These are phyloP conservation scores for Oeneis ivallda DNA, from an alignment of 2,888 invertebrate species.

Conservation along the genomic window DNA sequence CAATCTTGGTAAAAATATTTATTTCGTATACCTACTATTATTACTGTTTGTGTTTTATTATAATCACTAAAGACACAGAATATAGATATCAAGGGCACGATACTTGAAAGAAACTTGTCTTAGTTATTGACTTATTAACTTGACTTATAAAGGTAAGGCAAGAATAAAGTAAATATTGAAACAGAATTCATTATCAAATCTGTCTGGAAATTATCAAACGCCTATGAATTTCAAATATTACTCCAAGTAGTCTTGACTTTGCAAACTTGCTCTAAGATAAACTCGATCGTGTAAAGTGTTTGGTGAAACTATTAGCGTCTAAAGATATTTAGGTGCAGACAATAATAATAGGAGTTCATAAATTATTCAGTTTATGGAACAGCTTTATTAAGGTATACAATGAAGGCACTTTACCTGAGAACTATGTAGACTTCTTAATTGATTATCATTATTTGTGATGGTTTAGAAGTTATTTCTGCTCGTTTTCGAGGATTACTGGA, in stretches of 20 bases:
- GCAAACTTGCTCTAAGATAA: conserved; percentile 22
- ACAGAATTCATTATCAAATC: neutral
- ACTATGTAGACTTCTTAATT: neutral
- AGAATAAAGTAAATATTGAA: neutral
- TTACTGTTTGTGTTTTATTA: no score
- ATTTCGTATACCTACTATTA: no score
- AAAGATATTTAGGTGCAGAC: conserved; percentile 10
- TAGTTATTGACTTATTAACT: no score
- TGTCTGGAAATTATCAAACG: conserved; percentile 13
- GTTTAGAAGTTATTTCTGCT: no score
- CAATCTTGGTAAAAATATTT: no score
- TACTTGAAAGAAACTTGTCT: neutral
- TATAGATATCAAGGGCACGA: no score
- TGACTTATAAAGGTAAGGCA: neutral
- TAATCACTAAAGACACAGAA: no score
- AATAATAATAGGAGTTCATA: conserved; percentile 22
- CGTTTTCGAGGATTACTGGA: no score
- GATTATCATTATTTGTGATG: no score
- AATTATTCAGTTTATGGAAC: conserved; percentile 19
- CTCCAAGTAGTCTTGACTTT: conserved; percentile 16
- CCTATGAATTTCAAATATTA: conserved; percentile 19
- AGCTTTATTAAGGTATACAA: neutral
- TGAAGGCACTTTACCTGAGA: neutral
- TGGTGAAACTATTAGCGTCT: conserved; percentile 10
- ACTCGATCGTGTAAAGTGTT: conserved; percentile 18